Base-by-base conservation (phyloP, 2,113 vertebrate species). In the Sinosuthora webbiana region DNA sequence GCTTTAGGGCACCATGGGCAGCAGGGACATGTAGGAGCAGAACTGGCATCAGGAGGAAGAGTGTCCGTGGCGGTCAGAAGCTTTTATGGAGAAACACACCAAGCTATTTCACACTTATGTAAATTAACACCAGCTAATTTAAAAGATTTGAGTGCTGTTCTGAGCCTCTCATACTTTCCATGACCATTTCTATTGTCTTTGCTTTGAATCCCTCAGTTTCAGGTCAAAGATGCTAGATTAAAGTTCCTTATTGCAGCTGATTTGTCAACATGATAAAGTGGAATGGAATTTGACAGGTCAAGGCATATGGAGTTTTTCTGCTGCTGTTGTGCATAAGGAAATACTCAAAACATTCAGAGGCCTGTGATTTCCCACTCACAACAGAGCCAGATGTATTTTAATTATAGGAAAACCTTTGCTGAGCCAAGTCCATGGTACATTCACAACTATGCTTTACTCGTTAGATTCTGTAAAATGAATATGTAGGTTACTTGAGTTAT, bases 331-430 rank as follows among this genome's bases (percentile, higher is more conserved):
- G 63, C 47, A 23, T 31, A 70, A 93, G 82, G 44, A 90, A 94
- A 91, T 52, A 63, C 52, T 91, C 42, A 55, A 79, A 89, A 77
- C 59, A 76, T 42, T 64, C 45, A 89, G 53, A 85, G n/a, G 25
- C 45, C 69, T 79, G 41, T 64, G 73, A 87, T 69, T 85, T 93
- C 85, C 92, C 81, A 62, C 35, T 85, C 55, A 59, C 62, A 91
- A 69, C 49, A 55, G 75, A 89, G 67, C 42, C 82, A 91, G 91
- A 94, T 80, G 75, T 69, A 67, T 69, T 90, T 91, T 86, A 91
- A 93, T 86, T 67, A 52, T 21, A 80, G 84, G 63, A 93, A 95
- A 89, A 57, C 59, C 39, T 77, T 86, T 74, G 75, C 59, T 86
- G 50, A 94, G 79, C 71, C 79, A 77, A 59, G 44, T 90, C 67